Evolutionary conservation across 1,140 invertebrate genomes (phyloP).

Genomic region (Aporrectodea caliginosa): DNA sequence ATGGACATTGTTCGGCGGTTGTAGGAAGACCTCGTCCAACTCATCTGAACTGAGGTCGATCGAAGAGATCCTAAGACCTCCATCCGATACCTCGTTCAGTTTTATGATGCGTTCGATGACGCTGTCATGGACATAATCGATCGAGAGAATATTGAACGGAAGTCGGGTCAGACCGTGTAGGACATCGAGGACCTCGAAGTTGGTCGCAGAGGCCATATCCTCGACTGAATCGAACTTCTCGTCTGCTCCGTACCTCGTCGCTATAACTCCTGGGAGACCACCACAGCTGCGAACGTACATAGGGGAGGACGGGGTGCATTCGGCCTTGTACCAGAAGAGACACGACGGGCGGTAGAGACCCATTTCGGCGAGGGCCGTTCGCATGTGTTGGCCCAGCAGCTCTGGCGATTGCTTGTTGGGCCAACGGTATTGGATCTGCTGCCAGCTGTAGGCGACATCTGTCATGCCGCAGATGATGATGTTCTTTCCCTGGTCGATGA

Average conservation of each 20-base stretch:
- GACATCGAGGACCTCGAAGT: conserved; percentile 1
- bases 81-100: background rate
- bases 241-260: background rate
- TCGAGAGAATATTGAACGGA: conserved; percentile 21
- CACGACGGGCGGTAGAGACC: background rate
- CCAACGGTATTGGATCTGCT: conserved; percentile 4
- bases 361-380: background rate
- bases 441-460: conserved; percentile 13
- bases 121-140: conserved; percentile 18
- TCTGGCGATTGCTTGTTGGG: conserved; percentile 19
- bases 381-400: background rate
- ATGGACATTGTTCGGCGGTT: background rate
- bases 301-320: conserved; percentile 10
- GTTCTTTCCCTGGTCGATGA: conserved; percentile 21
- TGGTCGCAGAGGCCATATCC: conserved; percentile 15
- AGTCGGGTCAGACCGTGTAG: background rate
- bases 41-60: background rate
- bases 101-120: conserved; percentile 10
- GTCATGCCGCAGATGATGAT: conserved; percentile 14
- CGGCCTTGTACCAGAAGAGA: conserved; percentile 26
- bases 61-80: background rate
- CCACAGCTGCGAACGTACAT: conserved; percentile 8
- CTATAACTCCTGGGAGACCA: conserved; percentile 5
- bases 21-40: background rate
- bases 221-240: conserved; percentile 25